Conservation (phyloP, 2,113 vertebrate genomes). For the Mustelus asterias region DNA sequence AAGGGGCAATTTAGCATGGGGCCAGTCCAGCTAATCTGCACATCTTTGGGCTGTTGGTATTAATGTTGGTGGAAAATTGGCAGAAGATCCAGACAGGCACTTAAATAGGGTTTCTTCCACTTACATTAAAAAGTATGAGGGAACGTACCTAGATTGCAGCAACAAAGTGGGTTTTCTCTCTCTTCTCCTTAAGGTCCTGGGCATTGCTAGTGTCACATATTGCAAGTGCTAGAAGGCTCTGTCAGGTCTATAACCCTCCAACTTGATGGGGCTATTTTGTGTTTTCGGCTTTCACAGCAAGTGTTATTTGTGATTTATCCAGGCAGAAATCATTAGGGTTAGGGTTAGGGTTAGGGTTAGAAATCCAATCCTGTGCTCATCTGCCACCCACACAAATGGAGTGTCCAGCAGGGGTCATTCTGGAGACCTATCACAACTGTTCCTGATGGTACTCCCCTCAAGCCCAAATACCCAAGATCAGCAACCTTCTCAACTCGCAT, state of each 20-base stretch:
- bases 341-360: too few relatives aligned
- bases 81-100: too few relatives aligned
- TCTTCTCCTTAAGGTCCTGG: background rate
- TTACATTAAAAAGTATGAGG: background rate
- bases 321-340: too few relatives aligned
- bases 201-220: background rate
- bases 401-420: background rate
- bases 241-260: background rate
- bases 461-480: background rate
- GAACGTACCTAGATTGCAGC: background rate
- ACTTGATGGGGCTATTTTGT: background rate
- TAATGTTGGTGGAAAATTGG: background rate
- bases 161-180: background rate
- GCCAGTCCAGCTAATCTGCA: too few relatives aligned
- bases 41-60: too few relatives aligned
- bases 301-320: too few relatives aligned
- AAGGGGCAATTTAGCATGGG: too few relatives aligned
- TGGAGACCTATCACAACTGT: background rate
- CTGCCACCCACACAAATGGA: background rate
- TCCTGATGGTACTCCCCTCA: background rate
- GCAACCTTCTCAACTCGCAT: background rate
- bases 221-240: background rate
- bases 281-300: background rate
- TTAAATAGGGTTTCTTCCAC: background rate
- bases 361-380: background rate